A percentile compares a stretch with the other conserved stretches of the same genome.
Evolutionary conservation across 2,797 vertebrate species (phyloP).

Genomic region (Lerista edwardsae): DNA sequence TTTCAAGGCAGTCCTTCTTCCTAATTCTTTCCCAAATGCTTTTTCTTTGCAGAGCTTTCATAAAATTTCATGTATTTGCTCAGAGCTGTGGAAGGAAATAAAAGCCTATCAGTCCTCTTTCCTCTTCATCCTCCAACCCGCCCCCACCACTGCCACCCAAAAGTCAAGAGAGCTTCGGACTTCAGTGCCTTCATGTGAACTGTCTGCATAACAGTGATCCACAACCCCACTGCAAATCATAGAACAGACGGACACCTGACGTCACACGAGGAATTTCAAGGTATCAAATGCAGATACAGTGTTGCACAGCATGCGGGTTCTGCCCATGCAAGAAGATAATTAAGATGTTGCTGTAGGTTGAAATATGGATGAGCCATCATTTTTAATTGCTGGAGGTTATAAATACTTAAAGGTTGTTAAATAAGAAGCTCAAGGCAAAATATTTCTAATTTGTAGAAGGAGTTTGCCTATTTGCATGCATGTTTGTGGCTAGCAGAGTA

Average conservation of each 20-base stretch:
- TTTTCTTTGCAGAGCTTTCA: neutral
- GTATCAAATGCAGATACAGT: constrained; percentile 23
- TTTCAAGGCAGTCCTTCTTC: neutral
- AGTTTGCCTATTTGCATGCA: constrained; percentile 11
- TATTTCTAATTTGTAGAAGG: constrained; percentile 2
- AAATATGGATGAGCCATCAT: neutral
- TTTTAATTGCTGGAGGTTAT: constrained; percentile 31
- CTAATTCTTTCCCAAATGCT: neutral
- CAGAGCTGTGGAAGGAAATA: neutral
- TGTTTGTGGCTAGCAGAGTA: neutral
- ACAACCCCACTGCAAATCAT: neutral
- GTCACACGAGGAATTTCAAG: neutral
- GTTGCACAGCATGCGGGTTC: neutral
- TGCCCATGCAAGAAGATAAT: constrained; percentile 1
- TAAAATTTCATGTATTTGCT: neutral
- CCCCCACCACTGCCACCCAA: neutral
- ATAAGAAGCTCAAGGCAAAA: neutral
- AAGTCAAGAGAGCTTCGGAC: neutral
- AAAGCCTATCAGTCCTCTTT: neutral
- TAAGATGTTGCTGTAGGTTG: constrained; percentile 22
- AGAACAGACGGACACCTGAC: neutral
- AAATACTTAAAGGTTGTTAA: constrained; percentile 26
- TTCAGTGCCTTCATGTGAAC: neutral
- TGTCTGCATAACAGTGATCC: constrained; percentile 19
- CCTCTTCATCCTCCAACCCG: neutral